phyloP scores from a whole-genome alignment of 2,888 invertebrate genomes.

The Apodemia hepburni region DNA sequence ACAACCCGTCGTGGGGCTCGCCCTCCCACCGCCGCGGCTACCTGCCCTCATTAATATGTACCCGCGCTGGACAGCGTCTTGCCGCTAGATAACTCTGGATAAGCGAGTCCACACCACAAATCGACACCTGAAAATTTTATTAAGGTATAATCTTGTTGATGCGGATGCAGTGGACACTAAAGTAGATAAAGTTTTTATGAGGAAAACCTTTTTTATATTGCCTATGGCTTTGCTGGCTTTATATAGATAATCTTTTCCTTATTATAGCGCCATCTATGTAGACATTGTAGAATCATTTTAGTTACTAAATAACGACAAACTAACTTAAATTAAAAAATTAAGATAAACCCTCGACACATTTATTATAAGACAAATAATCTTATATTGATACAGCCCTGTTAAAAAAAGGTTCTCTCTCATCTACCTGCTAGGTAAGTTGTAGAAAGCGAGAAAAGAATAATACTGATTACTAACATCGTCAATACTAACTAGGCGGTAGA shows the following conservation, averaged over 20 bases:
- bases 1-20: constrained; percentile 42
- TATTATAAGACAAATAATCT: no score
- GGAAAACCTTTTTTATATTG: neutral
- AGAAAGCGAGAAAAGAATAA: no score
- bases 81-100: constrained; percentile 43
- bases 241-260: neutral
- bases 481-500: no score
- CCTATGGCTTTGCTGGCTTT: neutral
- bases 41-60: constrained; percentile 69
- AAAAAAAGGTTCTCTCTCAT: no score
- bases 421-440: no score
- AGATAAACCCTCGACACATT: no score
- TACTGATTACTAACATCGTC: no score
- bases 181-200: neutral
- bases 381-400: no score
- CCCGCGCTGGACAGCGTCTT: constrained; percentile 64
- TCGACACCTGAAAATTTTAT: constrained; percentile 43
- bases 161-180: constrained; percentile 4
- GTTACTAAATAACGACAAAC: no score
- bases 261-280: neutral
- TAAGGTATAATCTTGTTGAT: constrained; percentile 20
- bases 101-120: constrained; percentile 37
- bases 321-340: no score
- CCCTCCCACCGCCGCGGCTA: constrained; percentile 34
- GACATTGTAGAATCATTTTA: no score